Evolutionary conservation across 2,888 invertebrate genomes (phyloP).

Genomic region (Cenopis cana): DNA sequence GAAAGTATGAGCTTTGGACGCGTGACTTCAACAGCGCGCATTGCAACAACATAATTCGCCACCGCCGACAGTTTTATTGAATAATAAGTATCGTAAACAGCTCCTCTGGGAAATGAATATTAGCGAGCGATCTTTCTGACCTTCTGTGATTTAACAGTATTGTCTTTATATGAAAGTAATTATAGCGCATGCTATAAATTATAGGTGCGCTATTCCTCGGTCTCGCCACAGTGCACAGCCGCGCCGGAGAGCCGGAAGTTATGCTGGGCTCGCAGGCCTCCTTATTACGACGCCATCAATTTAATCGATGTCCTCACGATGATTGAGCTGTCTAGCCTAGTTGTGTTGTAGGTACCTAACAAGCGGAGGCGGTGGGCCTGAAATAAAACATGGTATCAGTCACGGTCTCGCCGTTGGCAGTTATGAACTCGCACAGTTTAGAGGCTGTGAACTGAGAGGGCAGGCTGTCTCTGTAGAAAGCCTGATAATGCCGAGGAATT

Average conservation of each 20-base stretch:
- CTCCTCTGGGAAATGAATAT: conserved; percentile 61
- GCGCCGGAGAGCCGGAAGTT: conserved; percentile 19
- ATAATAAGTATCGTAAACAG: conserved; percentile 70
- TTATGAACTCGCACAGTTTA: conserved; percentile 38
- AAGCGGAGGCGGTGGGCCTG: conserved; percentile 11
- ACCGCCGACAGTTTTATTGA: conserved; percentile 69
- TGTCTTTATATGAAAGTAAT: conserved; percentile 70
- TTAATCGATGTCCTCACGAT: conserved; percentile 58
- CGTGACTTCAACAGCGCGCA: conserved; percentile 47
- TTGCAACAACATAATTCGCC: conserved; percentile 56
- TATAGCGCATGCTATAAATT: conserved; percentile 64
- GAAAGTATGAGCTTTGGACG: conserved; percentile 35
- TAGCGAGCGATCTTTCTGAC: conserved; percentile 55
- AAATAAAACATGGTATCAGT: conserved; percentile 44
- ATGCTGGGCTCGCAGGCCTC: conserved; percentile 25
- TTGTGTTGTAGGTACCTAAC: conserved; percentile 18
- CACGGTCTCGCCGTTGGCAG: conserved; percentile 27
- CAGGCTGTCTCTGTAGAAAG: conserved; percentile 56
- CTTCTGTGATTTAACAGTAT: conserved; percentile 68
- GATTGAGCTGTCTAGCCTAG: conserved; percentile 56
- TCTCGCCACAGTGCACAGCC: conserved; percentile 21
- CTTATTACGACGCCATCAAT: conserved; percentile 55
- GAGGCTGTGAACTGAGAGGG: conserved; percentile 48
- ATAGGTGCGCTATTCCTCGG: conserved; percentile 49
- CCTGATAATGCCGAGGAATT: conserved; percentile 68